phyloP scores from a whole-genome alignment of 2,888 invertebrate species.

The Caenorhabditis sp. region DNA sequence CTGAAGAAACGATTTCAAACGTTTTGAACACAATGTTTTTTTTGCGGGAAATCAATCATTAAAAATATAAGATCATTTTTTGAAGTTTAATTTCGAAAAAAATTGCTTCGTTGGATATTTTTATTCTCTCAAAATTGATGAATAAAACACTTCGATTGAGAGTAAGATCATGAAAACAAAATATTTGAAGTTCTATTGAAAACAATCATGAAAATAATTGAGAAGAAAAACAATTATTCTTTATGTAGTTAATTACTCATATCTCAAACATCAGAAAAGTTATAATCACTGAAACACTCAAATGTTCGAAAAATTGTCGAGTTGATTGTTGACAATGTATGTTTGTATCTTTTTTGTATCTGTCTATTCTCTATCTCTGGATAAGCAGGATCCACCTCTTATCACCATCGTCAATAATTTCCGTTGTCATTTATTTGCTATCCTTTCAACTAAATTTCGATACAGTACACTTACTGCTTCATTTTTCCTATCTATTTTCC shows the following conservation, averaged over 20 bases:
- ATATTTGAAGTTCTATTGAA: too few species aligned
- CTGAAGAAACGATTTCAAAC: too few species aligned
- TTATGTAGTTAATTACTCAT: conserved; percentile 28
- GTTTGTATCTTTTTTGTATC: conserved; percentile 15
- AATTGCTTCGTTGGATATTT: too few species aligned
- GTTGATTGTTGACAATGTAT: conserved; percentile 9
- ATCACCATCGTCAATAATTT: conserved; percentile 32
- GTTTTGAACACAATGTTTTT: too few species aligned
- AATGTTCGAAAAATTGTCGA: conserved; percentile 22
- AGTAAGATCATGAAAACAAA: too few species aligned
- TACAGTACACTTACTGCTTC: neutral
- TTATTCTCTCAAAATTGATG: too few species aligned
- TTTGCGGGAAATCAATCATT: too few species aligned
- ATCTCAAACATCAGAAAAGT: conserved; percentile 18
- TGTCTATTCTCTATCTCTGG: neutral
- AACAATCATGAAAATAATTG: too few species aligned
- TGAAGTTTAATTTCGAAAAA: too few species aligned
- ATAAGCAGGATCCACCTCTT: conserved; percentile 36
- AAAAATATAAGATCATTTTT: too few species aligned
- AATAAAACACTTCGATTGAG: too few species aligned
- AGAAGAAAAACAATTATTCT: neutral
- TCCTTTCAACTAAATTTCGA: conserved; percentile 8
- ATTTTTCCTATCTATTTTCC: too few species aligned
- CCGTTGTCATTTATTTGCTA: conserved; percentile 38
- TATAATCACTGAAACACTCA: conserved; percentile 25